Conservation (phyloP, 2,113 vertebrate species). For the Pygoscelis adeliae region DNA sequence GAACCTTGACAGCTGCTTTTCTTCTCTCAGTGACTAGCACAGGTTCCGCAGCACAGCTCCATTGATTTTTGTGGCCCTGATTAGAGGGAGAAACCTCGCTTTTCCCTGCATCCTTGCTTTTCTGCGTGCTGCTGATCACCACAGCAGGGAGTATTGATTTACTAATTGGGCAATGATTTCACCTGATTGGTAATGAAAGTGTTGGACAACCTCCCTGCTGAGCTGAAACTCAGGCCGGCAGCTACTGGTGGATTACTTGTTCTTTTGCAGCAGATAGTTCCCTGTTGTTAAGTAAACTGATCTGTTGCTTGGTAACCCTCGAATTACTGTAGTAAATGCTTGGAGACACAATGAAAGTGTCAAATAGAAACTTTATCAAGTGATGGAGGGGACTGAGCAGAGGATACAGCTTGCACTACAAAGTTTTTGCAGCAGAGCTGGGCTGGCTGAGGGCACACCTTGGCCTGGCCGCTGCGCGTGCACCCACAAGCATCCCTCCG, state of each 20-base stretch:
- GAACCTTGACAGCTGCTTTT: background rate
- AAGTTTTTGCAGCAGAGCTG: background rate
- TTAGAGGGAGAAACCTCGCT: background rate
- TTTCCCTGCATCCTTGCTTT: background rate
- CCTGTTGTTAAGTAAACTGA: slow-evolving; percentile 61
- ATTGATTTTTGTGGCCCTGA: slow-evolving; percentile 26
- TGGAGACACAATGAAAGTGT: background rate
- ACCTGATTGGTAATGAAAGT: slow-evolving; percentile 50
- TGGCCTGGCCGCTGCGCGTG: background rate
- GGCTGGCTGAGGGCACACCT: background rate
- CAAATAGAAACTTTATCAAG: background rate
- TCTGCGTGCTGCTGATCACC: background rate
- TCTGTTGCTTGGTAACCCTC: slow-evolving; percentile 68
- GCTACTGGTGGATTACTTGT: slow-evolving; percentile 29
- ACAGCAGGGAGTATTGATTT: slow-evolving; percentile 3
- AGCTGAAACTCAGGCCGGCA: slow-evolving; percentile 23
- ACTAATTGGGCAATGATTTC: slow-evolving; percentile 56
- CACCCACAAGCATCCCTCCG: background rate
- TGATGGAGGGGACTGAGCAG: background rate
- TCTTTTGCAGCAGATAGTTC: slow-evolving; percentile 53
- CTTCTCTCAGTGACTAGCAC: background rate
- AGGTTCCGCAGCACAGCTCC: slow-evolving; percentile 19
- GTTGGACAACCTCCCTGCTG: slow-evolving; percentile 60
- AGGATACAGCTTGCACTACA: background rate
- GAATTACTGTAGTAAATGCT: slow-evolving; percentile 24